A percentile compares a stretch with the other conserved stretches of the same genome.
These are phyloP conservation scores for Brienomyrus brachyistius DNA, from an alignment of 2,113 vertebrate species.

Conservation along the genomic window DNA sequence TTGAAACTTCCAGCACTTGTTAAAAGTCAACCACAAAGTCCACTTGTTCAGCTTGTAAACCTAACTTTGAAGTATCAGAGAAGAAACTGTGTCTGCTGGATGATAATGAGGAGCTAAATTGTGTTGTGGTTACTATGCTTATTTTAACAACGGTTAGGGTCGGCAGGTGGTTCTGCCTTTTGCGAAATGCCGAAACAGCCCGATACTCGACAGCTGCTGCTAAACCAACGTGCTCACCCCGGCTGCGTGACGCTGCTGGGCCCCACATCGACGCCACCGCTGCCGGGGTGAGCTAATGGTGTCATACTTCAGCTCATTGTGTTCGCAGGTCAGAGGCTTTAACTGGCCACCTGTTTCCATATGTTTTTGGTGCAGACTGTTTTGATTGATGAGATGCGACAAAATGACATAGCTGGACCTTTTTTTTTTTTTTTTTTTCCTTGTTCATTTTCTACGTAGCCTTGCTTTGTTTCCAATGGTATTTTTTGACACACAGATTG, in stretches of 20 bases:
- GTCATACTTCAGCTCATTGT: constrained; percentile 25
- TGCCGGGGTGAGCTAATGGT: background rate
- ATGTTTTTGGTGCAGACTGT: background rate
- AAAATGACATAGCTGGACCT: background rate
- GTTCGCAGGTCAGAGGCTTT: constrained; percentile 25
- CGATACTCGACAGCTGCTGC: constrained; percentile 58
- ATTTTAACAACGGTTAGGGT: constrained; percentile 31
- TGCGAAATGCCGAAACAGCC: constrained; percentile 50
- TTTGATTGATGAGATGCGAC: background rate
- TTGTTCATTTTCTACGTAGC: background rate
- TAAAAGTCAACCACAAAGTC: constrained; percentile 43
- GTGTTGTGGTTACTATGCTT: constrained; percentile 41
- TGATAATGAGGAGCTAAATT: constrained; percentile 43
- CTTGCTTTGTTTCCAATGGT: constrained; percentile 28
- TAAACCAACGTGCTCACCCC: constrained; percentile 43
- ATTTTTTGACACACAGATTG: constrained; percentile 38
- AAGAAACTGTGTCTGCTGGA: constrained; percentile 37
- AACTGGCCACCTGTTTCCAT: background rate
- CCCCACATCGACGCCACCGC: background rate
- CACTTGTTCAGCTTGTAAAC: constrained; percentile 19
- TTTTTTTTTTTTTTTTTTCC: background rate
- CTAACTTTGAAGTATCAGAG: constrained; percentile 17
- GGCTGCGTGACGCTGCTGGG: constrained; percentile 41
- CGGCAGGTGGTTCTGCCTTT: constrained; percentile 40
- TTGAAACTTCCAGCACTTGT: constrained; percentile 60